Evolutionary conservation across 2,797 vertebrate species (phyloP), one percentile per base, ranked within the genome.

Genomic region (Micromesistius poutassou): DNA sequence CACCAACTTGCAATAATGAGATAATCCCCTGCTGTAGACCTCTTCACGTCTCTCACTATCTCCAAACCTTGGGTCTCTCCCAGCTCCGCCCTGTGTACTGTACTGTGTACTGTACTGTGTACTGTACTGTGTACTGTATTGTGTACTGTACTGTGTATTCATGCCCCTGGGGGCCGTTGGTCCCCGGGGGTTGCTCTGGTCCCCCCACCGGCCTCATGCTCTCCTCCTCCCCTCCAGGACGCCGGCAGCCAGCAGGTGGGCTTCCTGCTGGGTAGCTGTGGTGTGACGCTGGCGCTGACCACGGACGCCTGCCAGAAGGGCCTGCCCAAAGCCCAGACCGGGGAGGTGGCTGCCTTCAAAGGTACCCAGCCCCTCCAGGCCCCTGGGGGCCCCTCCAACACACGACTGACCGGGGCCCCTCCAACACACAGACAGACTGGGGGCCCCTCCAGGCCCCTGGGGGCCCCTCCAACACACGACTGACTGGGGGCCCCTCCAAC

Each of bases 281-380:
- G 97, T 0, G 95, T 99, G 33, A 94, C 95, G 0, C 88, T 99
- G 84, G 97, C 97, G 46, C 92, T 99, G 88, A 99, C 97, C 85
- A 97, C 97, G 6, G 97, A 99, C 0, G 97, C 96, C 70, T 99
- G 97, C 92, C 97, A 98, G 90, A 99, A 98, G 77, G 97, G 97
- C 72, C 93, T 99, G 72, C 97, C 97, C 16, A 99, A 99, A 94
- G 95, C 97, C 78, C 97, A 96, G 88, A 97, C 96, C 0, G 97
- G 97, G 2, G 97, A 98, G 80, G 97, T 98, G 75, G 96, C 94
- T 10, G 94, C 95, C 0, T 99, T 99, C 90, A 99, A 96, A 96
- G 97, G 97, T 98, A 90, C 30, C 16, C 6, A 6, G 1, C 55
- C 22, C 22, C 55, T 35, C 33, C 33, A 50, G 46, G n/a, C n/a